These are phyloP conservation scores for Hypsopygia costalis DNA, from an alignment of 2,888 invertebrate genomes.

Conservation along the genomic window DNA sequence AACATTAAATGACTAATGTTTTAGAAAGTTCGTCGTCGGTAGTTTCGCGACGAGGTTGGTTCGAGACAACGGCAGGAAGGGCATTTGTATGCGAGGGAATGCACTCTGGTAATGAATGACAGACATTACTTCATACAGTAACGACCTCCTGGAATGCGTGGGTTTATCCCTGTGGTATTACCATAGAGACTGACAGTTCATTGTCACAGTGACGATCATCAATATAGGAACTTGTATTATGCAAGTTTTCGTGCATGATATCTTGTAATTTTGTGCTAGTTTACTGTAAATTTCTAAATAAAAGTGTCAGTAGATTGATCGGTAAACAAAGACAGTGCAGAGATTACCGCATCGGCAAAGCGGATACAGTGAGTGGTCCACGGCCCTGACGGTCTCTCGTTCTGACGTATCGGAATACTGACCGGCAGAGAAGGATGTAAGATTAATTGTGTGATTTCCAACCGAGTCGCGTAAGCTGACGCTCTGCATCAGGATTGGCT, in stretches of 20 bases:
- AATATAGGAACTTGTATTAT: constrained; percentile 14
- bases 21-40: constrained; percentile 49
- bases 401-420: constrained; percentile 17
- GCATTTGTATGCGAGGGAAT: constrained; percentile 60
- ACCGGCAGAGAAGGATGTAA: constrained; percentile 42
- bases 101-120: constrained; percentile 54
- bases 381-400: constrained; percentile 21
- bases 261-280: constrained; percentile 13
- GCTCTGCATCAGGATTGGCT: constrained; percentile 50
- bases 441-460: constrained; percentile 47
- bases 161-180: constrained; percentile 39
- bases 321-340: constrained; percentile 42
- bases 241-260: not conserved
- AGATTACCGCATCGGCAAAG: constrained; percentile 19
- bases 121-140: constrained; percentile 43
- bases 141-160: constrained; percentile 48
- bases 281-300: constrained; percentile 30
- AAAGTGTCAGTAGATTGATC: constrained; percentile 35
- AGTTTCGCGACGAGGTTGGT: constrained; percentile 16
- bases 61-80: constrained; percentile 35
- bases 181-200: constrained; percentile 32
- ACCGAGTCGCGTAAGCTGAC: constrained; percentile 45
- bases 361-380: constrained; percentile 25
- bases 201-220: constrained; percentile 23
- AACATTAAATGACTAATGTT: constrained; percentile 25